Evolutionary conservation across 1,140 invertebrate genomes (phyloP).

Genomic region (Orius insidiosus): DNA sequence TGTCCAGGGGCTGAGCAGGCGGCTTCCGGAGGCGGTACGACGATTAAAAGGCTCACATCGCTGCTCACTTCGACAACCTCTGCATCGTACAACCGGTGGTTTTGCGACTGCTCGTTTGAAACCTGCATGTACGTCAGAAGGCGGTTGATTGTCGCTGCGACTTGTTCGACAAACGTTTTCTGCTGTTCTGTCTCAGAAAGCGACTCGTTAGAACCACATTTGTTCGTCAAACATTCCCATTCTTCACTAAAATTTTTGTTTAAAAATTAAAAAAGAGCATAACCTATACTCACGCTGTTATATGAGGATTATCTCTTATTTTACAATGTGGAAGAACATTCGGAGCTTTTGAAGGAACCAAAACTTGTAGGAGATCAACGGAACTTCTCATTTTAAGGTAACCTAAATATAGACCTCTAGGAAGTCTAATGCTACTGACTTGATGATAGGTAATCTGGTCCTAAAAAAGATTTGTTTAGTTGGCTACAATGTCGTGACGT

Average conservation of each 20-base stretch:
- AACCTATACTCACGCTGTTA: conserved; percentile 61
- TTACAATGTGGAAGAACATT: conserved; percentile 86
- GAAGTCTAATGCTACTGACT: conserved; percentile 60
- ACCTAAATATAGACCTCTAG: conserved; percentile 77
- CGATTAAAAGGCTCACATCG: conserved; percentile 75
- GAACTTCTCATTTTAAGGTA: conserved; percentile 92
- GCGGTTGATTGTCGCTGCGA: conserved; percentile 48
- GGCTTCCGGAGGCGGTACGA: conserved; percentile 74
- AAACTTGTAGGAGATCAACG: conserved; percentile 82
- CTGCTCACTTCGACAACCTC: conserved; percentile 80
- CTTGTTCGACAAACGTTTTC: conserved; percentile 54
- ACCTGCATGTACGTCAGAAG: conserved; percentile 68
- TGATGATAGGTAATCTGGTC: conserved; percentile 88
- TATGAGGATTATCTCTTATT: conserved; percentile 84
- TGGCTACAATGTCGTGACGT: not conserved
- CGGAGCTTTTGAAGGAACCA: conserved; percentile 75
- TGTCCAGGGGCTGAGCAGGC: conserved; percentile 83
- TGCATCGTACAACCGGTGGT: conserved; percentile 68
- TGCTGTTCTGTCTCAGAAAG: conserved; percentile 46
- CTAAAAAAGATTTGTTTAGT: conserved; percentile 23
- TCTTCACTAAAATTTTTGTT: conserved; percentile 52
- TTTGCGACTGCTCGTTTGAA: conserved; percentile 39
- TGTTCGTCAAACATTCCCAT: conserved; percentile 57
- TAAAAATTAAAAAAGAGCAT: not conserved
- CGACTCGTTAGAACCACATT: conserved; percentile 11